Evolutionary conservation across 2,797 vertebrate species (phyloP).

Genomic region (Pseudochaenichthys georgianus): DNA sequence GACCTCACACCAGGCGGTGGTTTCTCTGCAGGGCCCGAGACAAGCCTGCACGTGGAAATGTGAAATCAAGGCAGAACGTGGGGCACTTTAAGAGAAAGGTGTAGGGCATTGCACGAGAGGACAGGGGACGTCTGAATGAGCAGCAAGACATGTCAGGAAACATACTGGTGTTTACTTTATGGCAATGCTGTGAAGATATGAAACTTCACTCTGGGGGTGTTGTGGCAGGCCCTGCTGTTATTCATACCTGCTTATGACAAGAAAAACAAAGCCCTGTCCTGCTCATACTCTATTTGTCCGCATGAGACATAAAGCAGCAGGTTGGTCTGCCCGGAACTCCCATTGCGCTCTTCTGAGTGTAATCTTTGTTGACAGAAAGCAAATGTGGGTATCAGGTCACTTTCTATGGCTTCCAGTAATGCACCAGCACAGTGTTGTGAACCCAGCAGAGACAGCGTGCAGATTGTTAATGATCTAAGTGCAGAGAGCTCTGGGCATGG

Average conservation of each 20-base stretch:
- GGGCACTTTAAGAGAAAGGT: slow-evolving; percentile 71
- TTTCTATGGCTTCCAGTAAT: slow-evolving; percentile 79
- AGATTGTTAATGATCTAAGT: slow-evolving; percentile 69
- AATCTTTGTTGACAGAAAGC: slow-evolving; percentile 87
- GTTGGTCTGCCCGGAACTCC: slow-evolving; percentile 75
- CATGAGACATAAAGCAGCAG: slow-evolving; percentile 78
- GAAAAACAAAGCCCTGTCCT: slow-evolving; percentile 79
- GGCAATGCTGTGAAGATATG: slow-evolving; percentile 75
- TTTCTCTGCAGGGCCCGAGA: slow-evolving; percentile 77
- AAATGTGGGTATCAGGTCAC: slow-evolving; percentile 85
- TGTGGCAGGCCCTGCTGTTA: slow-evolving; percentile 78
- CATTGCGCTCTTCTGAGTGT: slow-evolving; percentile 76
- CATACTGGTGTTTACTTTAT: slow-evolving; percentile 70
- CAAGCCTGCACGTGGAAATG: slow-evolving; percentile 78
- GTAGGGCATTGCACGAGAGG: slow-evolving; percentile 68
- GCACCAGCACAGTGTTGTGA: slow-evolving; percentile 59
- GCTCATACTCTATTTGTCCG: slow-evolving; percentile 77
- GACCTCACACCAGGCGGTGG: slow-evolving; percentile 82
- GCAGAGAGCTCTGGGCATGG: slow-evolving; percentile 59
- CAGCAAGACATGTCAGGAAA: slow-evolving; percentile 67
- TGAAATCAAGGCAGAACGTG: slow-evolving; percentile 78
- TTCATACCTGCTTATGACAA: slow-evolving; percentile 80
- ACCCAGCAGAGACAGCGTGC: slow-evolving; percentile 64
- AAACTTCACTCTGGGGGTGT: slow-evolving; percentile 72
- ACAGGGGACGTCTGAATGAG: slow-evolving; percentile 75